Base-by-base conservation (phyloP, 2,888 invertebrate genomes). In the Myathropa florea region DNA sequence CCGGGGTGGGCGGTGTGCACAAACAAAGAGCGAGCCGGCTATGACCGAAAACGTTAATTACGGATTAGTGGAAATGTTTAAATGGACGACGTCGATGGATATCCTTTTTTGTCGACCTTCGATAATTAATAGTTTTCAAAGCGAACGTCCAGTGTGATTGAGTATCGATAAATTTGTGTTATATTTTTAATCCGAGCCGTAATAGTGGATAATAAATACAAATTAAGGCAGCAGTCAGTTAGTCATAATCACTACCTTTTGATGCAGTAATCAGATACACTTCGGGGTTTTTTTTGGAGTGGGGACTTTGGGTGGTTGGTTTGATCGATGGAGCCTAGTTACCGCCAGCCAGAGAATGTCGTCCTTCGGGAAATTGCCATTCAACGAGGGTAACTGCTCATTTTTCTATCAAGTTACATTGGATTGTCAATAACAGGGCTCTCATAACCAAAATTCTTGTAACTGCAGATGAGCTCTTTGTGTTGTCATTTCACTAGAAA, bases 11-110 rank as follows among this genome's bases (percentile, higher is more conserved):
- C 30, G 12, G 4, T 55, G 46, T 4, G 23, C n/a, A n/a, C n/a
- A n/a, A n/a, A n/a, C n/a, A n/a, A n/a, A n/a, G n/a, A n/a, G n/a
- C 10, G 33, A 10, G 18, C n/a, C 21, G 10, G 24, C 10, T 59
- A 14, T 59, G 57, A 24, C 33, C 60, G 24, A 46, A 36, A 64
- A 60, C 26, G 55, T 59, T 81, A 76, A 76, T 76, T 64, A 68
- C 33, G 59, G 26, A 68, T 63, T 63, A 70, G 61, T 63, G 18
- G 46, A 28, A 53, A 36, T 72, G 67, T 72, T 80, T 55, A 72
- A 72, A 65, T 39, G 36, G 46, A 65, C 21, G 46, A n/a, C 30
- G n/a, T 0, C 18, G 46, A 36, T 3, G 7, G n/a, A 21, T 14
- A 33, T 3, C 18, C 9, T 53, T 68, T 36, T 57, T 9, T 65